phyloP scores from a whole-genome alignment of 2,888 invertebrate species.

The Dorcus hopei region DNA sequence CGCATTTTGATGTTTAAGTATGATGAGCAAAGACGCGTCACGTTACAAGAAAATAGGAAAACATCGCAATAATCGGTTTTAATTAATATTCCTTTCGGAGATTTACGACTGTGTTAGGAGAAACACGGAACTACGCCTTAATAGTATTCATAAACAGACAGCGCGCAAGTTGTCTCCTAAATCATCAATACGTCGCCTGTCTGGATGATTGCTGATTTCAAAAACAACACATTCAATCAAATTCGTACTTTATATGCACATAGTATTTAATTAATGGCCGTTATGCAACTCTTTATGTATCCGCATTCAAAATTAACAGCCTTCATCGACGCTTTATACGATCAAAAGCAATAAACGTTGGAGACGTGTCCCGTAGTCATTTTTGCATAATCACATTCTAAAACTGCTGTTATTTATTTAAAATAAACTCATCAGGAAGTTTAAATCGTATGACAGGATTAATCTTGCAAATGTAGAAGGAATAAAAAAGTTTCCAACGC shows the following conservation, averaged over 20 bases:
- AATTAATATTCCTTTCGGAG: slow-evolving; percentile 18
- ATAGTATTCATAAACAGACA: slow-evolving; percentile 15
- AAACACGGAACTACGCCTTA: slow-evolving; percentile 21
- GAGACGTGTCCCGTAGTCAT: no score
- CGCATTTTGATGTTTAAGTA: no score
- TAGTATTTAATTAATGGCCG: slow-evolving; percentile 1
- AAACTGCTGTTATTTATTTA: not conserved
- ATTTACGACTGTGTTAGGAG: slow-evolving; percentile 20
- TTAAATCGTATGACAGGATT: not conserved
- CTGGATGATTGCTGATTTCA: no score
- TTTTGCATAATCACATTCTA: no score
- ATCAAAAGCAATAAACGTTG: no score
- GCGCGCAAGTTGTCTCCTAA: slow-evolving; percentile 15
- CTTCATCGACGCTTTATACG: no score
- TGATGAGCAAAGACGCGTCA: no score
- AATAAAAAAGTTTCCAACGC: not conserved
- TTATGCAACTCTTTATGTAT: not conserved
- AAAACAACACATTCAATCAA: no score
- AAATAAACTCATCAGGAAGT: not conserved
- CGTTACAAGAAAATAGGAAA: slow-evolving; percentile 13
- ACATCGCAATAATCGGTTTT: slow-evolving; percentile 20
- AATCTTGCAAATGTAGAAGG: not conserved
- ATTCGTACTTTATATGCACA: not conserved
- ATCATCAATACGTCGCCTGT: slow-evolving; percentile 15
- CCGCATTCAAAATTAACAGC: no score